Percentiles rank a stretch among this genome's conserved stretches.
Evolutionary conservation across 2,888 invertebrate species (phyloP).

Genomic region (Amiota mariae): DNA sequence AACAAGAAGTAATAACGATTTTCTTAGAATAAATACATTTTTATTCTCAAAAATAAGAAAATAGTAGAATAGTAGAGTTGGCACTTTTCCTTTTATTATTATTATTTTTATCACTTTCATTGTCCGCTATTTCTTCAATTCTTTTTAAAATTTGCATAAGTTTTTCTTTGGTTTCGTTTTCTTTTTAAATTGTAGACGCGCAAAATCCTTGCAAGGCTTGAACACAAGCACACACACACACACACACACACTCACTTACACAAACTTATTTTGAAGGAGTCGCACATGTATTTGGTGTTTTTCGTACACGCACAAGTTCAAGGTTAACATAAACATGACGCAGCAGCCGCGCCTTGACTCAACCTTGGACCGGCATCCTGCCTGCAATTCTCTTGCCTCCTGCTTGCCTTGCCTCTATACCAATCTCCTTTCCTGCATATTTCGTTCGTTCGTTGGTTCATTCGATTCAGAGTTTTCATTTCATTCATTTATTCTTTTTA

Average conservation of each 20-base stretch:
- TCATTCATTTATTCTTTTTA: background rate
- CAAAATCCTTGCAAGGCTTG: background rate
- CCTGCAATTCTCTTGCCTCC: background rate
- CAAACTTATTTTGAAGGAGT: too few relatives aligned
- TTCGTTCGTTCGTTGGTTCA: background rate
- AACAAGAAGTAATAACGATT: too few relatives aligned
- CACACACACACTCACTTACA: too few relatives aligned
- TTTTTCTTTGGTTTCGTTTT: too few relatives aligned
- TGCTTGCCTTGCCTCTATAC: background rate
- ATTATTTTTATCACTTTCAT: too few relatives aligned
- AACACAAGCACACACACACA: background rate
- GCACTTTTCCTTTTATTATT: too few relatives aligned
- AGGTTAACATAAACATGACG: conserved; percentile 19
- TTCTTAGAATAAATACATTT: too few relatives aligned
- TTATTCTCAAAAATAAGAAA: too few relatives aligned
- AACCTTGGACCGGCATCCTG: background rate
- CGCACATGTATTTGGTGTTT: background rate
- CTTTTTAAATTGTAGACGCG: background rate
- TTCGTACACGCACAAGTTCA: conserved; percentile 18
- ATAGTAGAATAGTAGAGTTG: too few relatives aligned
- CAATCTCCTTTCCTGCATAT: background rate
- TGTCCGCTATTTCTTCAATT: too few relatives aligned
- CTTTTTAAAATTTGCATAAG: too few relatives aligned
- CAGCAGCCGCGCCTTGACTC: conserved; percentile 7
- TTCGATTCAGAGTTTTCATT: background rate